Evolutionary conservation across 2,113 vertebrate species (phyloP).

Genomic region (Bujurquina vittata): DNA sequence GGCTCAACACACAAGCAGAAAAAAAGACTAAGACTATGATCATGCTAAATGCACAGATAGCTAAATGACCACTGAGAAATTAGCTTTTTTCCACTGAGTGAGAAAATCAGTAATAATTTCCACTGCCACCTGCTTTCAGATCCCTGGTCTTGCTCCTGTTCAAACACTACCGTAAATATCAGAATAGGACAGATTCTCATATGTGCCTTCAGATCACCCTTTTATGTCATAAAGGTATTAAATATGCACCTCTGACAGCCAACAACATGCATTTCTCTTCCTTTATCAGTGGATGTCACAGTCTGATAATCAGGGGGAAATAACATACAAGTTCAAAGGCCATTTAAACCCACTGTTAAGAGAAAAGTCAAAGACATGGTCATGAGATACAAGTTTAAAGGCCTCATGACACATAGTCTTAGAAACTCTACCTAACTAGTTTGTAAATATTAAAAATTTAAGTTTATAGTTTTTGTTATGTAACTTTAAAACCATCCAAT

Average conservation of each 20-base stretch:
- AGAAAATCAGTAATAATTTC: background rate
- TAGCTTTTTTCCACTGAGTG: background rate
- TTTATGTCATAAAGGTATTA: background rate
- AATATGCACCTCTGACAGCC: background rate
- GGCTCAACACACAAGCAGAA: constrained; percentile 27
- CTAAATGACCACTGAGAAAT: constrained; percentile 7
- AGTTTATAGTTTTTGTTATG: background rate
- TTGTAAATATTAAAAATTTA: background rate
- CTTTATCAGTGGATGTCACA: background rate
- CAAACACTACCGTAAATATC: background rate
- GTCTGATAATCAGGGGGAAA: background rate
- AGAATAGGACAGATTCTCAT: background rate
- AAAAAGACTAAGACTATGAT: background rate
- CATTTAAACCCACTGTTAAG: background rate
- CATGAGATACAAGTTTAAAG: background rate
- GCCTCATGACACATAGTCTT: background rate
- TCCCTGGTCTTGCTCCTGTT: background rate
- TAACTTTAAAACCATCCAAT: background rate
- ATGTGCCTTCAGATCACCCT: background rate
- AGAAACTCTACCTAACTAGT: background rate
- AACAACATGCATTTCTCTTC: background rate
- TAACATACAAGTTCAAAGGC: background rate
- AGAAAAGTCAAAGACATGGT: background rate
- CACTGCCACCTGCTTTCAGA: constrained; percentile 12
- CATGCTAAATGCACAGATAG: background rate